These are phyloP conservation scores for Takifugu ocellatus DNA, from an alignment of 2,797 vertebrate species.

Conservation along the genomic window DNA sequence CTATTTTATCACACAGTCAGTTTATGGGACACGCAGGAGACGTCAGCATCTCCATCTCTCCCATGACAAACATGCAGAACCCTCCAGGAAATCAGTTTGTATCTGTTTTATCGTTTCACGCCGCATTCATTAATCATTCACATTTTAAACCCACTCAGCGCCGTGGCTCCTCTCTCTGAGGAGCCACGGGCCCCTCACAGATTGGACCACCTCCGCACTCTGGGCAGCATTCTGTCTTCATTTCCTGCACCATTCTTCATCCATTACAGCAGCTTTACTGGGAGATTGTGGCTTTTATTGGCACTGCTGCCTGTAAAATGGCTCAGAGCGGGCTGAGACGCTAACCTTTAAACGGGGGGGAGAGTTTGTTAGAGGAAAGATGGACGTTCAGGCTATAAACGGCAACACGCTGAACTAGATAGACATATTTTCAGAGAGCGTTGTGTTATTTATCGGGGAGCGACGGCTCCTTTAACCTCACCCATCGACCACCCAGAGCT, in stretches of 20 bases:
- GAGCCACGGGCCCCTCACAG: neutral
- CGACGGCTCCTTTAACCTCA: conserved; percentile 73
- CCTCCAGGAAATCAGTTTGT: too few relatives aligned
- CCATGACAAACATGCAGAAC: too few relatives aligned
- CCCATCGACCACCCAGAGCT: conserved; percentile 71
- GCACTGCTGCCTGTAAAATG: conserved; percentile 42
- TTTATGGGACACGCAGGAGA: too few relatives aligned
- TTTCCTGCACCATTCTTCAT: conserved; percentile 20
- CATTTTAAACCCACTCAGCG: too few relatives aligned
- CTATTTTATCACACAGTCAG: too few relatives aligned
- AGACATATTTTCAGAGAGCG: conserved; percentile 20
- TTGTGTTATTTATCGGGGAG: conserved; percentile 72
- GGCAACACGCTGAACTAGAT: conserved; percentile 18
- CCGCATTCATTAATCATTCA: too few relatives aligned
- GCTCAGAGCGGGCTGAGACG: conserved; percentile 23
- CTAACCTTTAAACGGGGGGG: conserved; percentile 27
- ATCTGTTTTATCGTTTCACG: too few relatives aligned
- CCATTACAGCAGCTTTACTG: conserved; percentile 41
- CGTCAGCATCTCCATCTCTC: too few relatives aligned
- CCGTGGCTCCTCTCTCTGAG: neutral
- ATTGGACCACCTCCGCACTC: conserved; percentile 1
- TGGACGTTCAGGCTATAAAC: conserved; percentile 34
- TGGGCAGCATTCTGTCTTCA: conserved; percentile 17
- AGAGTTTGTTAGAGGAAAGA: conserved; percentile 39
- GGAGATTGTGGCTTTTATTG: conserved; percentile 36